Conservation (phyloP, 2,797 vertebrate species). For the Microctenopoma steveboyesi region DNA sequence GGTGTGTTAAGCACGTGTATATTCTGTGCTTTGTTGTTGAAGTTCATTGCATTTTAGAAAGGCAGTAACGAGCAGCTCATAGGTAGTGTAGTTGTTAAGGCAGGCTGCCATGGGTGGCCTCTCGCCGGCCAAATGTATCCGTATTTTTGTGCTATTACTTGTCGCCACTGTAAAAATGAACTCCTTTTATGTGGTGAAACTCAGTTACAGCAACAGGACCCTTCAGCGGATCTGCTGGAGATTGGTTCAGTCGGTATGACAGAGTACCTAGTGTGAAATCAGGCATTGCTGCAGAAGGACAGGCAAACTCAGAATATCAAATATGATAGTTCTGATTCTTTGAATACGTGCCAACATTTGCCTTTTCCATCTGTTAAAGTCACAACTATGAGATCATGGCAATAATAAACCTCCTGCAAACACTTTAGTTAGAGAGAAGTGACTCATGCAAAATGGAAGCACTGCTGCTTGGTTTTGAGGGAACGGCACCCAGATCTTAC, state of each 20-base stretch:
- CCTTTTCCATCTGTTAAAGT: slow-evolving; percentile 13
- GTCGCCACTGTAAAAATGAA: background rate
- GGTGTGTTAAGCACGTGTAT: slow-evolving; percentile 24
- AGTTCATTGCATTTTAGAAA: slow-evolving; percentile 36
- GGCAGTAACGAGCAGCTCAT: slow-evolving; percentile 11
- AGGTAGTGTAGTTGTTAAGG: background rate
- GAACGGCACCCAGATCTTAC: background rate
- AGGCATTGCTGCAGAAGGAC: background rate
- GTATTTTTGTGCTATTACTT: background rate
- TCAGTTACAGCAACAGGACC: no score
- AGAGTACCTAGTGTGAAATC: background rate
- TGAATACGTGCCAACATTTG: slow-evolving; percentile 11
- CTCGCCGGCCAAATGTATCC: background rate
- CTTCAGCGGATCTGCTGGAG: background rate
- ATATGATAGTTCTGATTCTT: background rate
- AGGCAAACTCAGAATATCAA: slow-evolving; percentile 18
- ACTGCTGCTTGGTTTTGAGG: background rate
- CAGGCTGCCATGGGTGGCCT: no score
- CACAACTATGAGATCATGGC: background rate
- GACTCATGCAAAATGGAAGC: slow-evolving; percentile 1
- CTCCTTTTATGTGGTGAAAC: background rate
- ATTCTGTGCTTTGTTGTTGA: slow-evolving; percentile 42
- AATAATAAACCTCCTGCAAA: slow-evolving; percentile 5
- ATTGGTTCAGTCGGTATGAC: background rate
- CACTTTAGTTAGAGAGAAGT: slow-evolving; percentile 5